Percentiles rank a stretch among this genome's conserved stretches.
phyloP scores from a whole-genome alignment of 2,888 invertebrate genomes.

The Lomographa bimaculata region DNA sequence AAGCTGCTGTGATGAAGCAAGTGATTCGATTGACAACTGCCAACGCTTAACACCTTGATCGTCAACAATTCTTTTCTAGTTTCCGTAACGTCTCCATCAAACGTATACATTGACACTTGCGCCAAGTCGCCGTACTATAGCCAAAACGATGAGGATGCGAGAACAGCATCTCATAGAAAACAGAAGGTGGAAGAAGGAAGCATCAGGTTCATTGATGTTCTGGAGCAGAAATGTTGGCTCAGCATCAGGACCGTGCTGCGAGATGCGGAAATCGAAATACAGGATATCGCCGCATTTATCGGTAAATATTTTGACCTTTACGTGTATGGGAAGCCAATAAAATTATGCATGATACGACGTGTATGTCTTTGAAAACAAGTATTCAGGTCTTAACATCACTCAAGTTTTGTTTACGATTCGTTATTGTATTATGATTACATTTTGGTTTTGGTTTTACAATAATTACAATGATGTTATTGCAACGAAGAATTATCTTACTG shows the following conservation, averaged over 20 bases:
- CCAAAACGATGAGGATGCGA: slow-evolving; percentile 66
- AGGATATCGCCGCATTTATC: slow-evolving; percentile 77
- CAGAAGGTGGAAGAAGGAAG: slow-evolving; percentile 41
- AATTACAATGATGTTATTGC: no score
- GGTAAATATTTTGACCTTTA: slow-evolving; percentile 52
- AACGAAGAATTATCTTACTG: no score
- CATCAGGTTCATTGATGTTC: slow-evolving; percentile 59
- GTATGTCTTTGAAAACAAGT: no score
- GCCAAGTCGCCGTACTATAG: slow-evolving; percentile 71
- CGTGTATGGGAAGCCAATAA: slow-evolving; percentile 3
- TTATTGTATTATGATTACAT: no score
- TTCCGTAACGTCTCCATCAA: slow-evolving; percentile 82
- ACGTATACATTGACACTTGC: slow-evolving; percentile 77
- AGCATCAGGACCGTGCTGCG: slow-evolving; percentile 66
- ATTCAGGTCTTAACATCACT: no score
- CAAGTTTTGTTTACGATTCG: no score
- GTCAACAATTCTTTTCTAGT: slow-evolving; percentile 60
- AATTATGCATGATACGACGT: slow-evolving; percentile 1
- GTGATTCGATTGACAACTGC: slow-evolving; percentile 3
- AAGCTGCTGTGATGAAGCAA: slow-evolving; percentile 8
- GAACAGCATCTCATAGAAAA: slow-evolving; percentile 32
- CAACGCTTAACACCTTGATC: slow-evolving; percentile 46
- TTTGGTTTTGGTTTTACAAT: no score
- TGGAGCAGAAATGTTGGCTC: slow-evolving; percentile 67
- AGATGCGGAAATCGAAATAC: slow-evolving; percentile 75